Conservation (phyloP, 2,888 invertebrate genomes). For the Clostera curtula region DNA sequence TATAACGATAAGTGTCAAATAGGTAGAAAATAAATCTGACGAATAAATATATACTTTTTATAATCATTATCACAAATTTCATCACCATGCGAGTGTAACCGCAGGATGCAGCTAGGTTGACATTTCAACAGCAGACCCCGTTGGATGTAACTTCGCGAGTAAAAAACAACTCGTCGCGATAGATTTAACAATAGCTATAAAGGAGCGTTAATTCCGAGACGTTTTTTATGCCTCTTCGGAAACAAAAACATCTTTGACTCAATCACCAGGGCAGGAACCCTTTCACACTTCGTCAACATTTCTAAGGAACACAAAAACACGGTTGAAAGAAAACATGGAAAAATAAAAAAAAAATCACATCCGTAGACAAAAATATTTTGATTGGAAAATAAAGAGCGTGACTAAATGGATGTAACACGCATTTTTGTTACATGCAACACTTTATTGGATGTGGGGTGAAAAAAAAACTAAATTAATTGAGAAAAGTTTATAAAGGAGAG, state of each 20-base stretch:
- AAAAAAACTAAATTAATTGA: too few species aligned
- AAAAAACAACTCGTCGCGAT: too few species aligned
- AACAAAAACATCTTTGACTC: conserved; percentile 49
- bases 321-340: conserved; percentile 30
- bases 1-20: too few species aligned
- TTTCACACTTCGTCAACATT: conserved; percentile 67
- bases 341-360: conserved; percentile 46
- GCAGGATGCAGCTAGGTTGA: too few species aligned
- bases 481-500: too few species aligned
- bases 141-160: too few species aligned
- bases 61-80: too few species aligned
- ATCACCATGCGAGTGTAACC: too few species aligned
- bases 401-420: conserved; percentile 46
- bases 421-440: conserved; percentile 28
- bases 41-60: too few species aligned
- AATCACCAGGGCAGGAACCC: conserved; percentile 53
- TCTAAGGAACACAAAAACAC: conserved; percentile 44
- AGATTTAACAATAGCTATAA: conserved; percentile 1
- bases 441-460: conserved; percentile 4
- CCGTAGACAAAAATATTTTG: conserved; percentile 63
- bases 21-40: too few species aligned
- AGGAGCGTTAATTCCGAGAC: neutral
- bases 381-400: conserved; percentile 70
- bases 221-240: conserved; percentile 16
- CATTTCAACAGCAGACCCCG: too few species aligned